Conservation (phyloP, 1,140 invertebrate genomes). For the Monochamus saltuarius region DNA sequence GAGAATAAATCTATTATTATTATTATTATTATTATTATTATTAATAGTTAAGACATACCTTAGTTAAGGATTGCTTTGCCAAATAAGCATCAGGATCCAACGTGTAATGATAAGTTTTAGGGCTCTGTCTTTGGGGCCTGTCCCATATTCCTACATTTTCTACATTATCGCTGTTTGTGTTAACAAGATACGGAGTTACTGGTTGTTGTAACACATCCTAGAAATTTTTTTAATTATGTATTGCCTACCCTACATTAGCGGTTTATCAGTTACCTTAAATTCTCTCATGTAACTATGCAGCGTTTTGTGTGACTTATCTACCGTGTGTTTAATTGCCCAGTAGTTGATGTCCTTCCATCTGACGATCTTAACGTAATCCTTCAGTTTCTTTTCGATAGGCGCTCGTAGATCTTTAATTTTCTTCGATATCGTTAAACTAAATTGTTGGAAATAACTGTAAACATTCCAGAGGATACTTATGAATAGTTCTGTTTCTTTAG, state of each 20-base stretch:
- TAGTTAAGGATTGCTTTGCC: conserved; percentile 28
- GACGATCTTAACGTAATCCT: conserved; percentile 94
- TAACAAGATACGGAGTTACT: conserved; percentile 52
- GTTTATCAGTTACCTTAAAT: conserved; percentile 55
- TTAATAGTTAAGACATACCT: too few species aligned
- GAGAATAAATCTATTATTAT: too few species aligned
- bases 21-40: too few species aligned
- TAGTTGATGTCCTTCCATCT: conserved; percentile 95
- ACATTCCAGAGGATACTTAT: conserved; percentile 81
- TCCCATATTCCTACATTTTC: conserved; percentile 59
- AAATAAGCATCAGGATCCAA: conserved; percentile 53
- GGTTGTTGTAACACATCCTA: conserved; percentile 59
- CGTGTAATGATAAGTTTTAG: conserved; percentile 56
- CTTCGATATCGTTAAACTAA: conserved; percentile 62
- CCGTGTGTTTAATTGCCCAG: conserved; percentile 86
- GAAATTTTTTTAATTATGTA: conserved; percentile 28
- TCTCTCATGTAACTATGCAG: conserved; percentile 85
- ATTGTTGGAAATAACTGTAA: conserved; percentile 83
- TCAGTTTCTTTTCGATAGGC: conserved; percentile 89
- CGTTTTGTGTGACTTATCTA: conserved; percentile 84
- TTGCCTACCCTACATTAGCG: not conserved
- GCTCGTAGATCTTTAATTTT: conserved; percentile 66
- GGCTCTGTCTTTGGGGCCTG: conserved; percentile 54
- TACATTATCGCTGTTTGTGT: conserved; percentile 47
- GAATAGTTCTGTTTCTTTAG: conserved; percentile 56